These are phyloP conservation scores for Sorex fumeus DNA, from an alignment of 2,113 vertebrate genomes.

Conservation along the genomic window DNA sequence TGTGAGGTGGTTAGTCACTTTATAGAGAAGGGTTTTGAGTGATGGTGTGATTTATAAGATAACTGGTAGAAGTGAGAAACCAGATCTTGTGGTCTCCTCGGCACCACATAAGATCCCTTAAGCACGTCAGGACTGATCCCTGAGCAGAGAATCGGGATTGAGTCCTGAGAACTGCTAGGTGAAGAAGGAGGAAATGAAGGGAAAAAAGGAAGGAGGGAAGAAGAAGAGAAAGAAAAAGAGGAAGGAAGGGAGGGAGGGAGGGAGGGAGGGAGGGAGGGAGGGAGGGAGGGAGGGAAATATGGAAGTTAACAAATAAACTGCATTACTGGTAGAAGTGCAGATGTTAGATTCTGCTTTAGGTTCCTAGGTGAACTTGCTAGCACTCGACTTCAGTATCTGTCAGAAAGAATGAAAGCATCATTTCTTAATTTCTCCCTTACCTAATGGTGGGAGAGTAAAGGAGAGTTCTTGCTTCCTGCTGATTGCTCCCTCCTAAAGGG, in stretches of 20 bases:
- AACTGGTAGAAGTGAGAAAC: neutral
- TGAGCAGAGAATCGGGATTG: no score
- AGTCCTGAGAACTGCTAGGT: no score
- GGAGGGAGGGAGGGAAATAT: no score
- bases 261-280: no score
- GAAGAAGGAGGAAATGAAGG: no score
- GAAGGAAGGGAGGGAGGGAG: no score
- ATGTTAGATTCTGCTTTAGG: neutral
- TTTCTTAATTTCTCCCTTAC: no score
- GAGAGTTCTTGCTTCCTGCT: neutral
- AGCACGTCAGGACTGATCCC: no score
- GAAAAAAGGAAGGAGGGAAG: neutral
- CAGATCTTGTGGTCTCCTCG: neutral
- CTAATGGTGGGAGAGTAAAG: neutral
- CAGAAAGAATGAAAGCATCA: neutral
- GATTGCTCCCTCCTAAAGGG: neutral
- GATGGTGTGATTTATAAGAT: neutral
- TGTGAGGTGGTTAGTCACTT: neutral
- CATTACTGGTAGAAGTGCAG: neutral
- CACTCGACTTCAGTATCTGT: neutral
- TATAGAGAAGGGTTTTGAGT: neutral
- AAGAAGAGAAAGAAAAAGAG: no score
- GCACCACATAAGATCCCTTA: no score
- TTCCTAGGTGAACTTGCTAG: neutral
- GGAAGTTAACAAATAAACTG: neutral